These are phyloP conservation scores for Diogma glabrata DNA, from an alignment of 2,888 invertebrate genomes.

Conservation along the genomic window DNA sequence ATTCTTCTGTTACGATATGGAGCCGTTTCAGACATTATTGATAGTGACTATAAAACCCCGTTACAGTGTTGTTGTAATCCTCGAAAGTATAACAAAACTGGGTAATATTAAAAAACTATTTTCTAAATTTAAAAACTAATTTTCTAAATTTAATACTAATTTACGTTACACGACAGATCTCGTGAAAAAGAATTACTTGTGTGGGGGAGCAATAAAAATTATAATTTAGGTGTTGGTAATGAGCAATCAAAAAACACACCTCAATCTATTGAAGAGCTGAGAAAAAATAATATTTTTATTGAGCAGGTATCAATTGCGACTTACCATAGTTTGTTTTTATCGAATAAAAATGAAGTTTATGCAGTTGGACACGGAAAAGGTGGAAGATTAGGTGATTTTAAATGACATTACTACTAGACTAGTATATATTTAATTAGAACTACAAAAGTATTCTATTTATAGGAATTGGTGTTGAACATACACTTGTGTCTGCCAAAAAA, in stretches of 20 bases:
- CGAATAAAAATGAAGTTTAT: constrained; percentile 41
- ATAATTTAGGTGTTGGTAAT: constrained; percentile 63
- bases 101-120: constrained; percentile 45
- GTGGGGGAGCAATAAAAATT: constrained; percentile 80
- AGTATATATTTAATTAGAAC: constrained; percentile 35
- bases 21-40: constrained; percentile 28
- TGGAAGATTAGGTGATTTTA: constrained; percentile 63
- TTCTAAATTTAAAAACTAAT: constrained; percentile 33
- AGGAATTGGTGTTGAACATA: constrained; percentile 49
- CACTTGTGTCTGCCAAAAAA: constrained; percentile 29
- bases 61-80: constrained; percentile 26
- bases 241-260: constrained; percentile 51
- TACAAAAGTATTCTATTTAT: constrained; percentile 52
- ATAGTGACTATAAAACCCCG: constrained; percentile 29
- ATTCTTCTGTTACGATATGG: constrained; percentile 57
- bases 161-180: too few relatives aligned
- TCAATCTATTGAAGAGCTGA: constrained; percentile 55
- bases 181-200: constrained; percentile 51
- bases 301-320: constrained; percentile 42
- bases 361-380: constrained; percentile 73
- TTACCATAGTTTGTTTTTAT: constrained; percentile 33
- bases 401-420: constrained; percentile 34
- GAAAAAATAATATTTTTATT: constrained; percentile 45
- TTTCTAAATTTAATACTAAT: too few relatives aligned
- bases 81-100: constrained; percentile 29